A percentile compares a stretch with the other conserved stretches of the same genome.
phyloP scores from a whole-genome alignment of 2,113 vertebrate species.

The Terrapene triunguis region DNA sequence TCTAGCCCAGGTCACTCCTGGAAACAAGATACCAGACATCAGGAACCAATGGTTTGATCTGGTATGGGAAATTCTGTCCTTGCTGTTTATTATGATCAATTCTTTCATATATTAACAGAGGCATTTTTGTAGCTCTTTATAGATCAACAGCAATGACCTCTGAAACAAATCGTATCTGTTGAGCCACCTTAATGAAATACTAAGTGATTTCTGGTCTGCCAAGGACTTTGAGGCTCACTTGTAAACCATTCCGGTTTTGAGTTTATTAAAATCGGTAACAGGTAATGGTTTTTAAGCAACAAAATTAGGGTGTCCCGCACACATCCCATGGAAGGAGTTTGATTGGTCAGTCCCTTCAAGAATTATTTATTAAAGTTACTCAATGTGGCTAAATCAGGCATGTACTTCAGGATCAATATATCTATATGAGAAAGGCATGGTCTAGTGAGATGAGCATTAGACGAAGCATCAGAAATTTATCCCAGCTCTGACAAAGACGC shows the following conservation, averaged over 20 bases:
- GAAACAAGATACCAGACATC: background rate
- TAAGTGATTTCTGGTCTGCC: background rate
- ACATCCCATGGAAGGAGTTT: background rate
- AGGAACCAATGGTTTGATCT: background rate
- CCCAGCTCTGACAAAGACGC: background rate
- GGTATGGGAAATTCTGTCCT: background rate
- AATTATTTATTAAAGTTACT: background rate
- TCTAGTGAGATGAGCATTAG: background rate
- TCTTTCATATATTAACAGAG: background rate
- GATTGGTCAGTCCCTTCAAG: background rate
- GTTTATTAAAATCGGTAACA: accelerated
- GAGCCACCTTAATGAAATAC: background rate
- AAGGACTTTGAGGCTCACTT: background rate
- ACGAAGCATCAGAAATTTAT: background rate
- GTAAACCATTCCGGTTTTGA: background rate
- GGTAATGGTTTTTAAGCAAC: background rate
- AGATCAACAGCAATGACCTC: background rate
- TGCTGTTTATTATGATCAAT: background rate
- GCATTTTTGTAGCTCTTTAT: background rate
- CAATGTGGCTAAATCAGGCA: background rate
- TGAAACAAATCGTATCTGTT: background rate
- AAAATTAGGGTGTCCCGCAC: background rate
- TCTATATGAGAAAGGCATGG: background rate
- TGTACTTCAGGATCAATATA: background rate
- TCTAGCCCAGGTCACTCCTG: background rate